phyloP scores from a whole-genome alignment of 2,113 vertebrate species.

The Psophia crepitans region DNA sequence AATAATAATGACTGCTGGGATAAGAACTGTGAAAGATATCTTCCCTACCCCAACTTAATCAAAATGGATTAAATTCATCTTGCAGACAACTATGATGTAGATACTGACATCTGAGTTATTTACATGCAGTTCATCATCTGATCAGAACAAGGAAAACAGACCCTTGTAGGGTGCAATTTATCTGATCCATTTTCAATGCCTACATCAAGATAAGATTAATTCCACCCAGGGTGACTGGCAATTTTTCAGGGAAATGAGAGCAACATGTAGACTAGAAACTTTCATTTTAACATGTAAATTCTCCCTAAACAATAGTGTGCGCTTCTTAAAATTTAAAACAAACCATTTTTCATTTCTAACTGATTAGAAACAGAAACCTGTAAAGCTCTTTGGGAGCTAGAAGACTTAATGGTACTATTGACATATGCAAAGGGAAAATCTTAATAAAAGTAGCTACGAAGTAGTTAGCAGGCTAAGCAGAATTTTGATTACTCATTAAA shows the following conservation, averaged over 20 bases:
- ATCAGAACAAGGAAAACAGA: not conserved
- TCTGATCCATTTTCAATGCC: not conserved
- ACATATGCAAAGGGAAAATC: not conserved
- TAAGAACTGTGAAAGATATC: not conserved
- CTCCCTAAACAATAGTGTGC: not conserved
- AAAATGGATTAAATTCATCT: not conserved
- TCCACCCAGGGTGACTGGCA: rapidly evolving
- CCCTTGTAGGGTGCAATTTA: too few species aligned
- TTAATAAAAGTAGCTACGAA: not conserved
- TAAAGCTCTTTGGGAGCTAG: not conserved
- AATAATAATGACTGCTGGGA: not conserved
- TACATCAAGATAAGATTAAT: not conserved
- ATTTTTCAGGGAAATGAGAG: not conserved
- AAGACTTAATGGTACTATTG: not conserved
- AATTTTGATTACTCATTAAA: not conserved
- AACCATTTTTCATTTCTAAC: not conserved
- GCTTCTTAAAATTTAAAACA: not conserved
- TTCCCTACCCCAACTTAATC: not conserved
- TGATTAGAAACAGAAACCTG: not conserved
- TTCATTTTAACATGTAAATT: not conserved
- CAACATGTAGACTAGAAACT: not conserved
- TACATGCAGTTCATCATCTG: not conserved
- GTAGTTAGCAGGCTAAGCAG: not conserved
- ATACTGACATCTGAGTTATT: not conserved
- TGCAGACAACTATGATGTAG: not conserved